These are phyloP conservation scores for Agonopterix heracliana DNA, from an alignment of 2,888 invertebrate species.

Conservation along the genomic window DNA sequence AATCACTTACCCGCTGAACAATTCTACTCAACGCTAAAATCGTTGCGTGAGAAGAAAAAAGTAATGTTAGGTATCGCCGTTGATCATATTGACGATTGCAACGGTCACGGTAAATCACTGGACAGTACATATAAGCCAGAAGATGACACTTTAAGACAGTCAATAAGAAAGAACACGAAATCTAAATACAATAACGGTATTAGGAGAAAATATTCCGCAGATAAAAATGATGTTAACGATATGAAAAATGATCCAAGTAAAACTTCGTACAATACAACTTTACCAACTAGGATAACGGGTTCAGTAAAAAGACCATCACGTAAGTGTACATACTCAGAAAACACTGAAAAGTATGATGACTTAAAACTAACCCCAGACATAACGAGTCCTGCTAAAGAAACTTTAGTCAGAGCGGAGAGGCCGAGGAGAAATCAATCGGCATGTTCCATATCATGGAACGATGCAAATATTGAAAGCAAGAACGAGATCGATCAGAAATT, in stretches of 20 bases:
- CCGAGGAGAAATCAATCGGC: slow-evolving; percentile 62
- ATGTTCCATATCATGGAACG: slow-evolving; percentile 69
- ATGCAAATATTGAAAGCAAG: slow-evolving; percentile 46
- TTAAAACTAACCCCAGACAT: slow-evolving; percentile 31
- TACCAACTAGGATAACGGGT: slow-evolving; percentile 18
- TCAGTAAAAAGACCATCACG: slow-evolving; percentile 24
- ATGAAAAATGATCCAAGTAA: slow-evolving; percentile 12
- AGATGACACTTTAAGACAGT: slow-evolving; percentile 12
- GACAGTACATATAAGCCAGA: slow-evolving; percentile 24
- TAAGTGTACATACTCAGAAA: slow-evolving; percentile 20
- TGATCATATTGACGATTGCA: slow-evolving; percentile 45
- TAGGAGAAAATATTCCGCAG: slow-evolving; percentile 27
- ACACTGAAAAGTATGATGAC: slow-evolving; percentile 23
- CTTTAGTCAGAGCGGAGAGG: slow-evolving; percentile 30
- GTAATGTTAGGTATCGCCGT: slow-evolving; percentile 56
- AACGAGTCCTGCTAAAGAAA: slow-evolving; percentile 34
- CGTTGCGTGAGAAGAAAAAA: slow-evolving; percentile 79
- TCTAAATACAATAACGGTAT: slow-evolving; percentile 16
- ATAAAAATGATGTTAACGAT: slow-evolving; percentile 16
- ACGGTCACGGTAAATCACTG: slow-evolving; percentile 25
- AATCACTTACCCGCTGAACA: slow-evolving; percentile 85
- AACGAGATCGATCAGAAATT: slow-evolving; percentile 58
- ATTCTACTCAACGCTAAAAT: slow-evolving; percentile 83
- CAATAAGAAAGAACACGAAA: slow-evolving; percentile 19
- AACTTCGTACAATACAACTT: no score